These are phyloP conservation scores for Brachynemurus nebulosus DNA, from an alignment of 2,888 invertebrate species.

Conservation along the genomic window DNA sequence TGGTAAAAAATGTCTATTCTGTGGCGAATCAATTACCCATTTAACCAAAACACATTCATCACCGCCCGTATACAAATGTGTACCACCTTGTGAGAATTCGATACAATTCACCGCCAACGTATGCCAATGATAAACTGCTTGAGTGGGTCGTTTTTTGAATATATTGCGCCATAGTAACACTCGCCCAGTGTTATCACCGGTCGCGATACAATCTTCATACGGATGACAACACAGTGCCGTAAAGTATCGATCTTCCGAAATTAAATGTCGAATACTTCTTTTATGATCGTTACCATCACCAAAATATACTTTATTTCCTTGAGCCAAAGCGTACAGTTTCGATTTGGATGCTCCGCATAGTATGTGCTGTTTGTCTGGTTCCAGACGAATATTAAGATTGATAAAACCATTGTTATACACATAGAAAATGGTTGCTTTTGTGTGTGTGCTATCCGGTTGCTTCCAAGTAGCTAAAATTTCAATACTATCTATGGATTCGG, in stretches of 20 bases:
- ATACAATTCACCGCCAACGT: conserved; percentile 51
- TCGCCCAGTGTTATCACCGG: conserved; percentile 51
- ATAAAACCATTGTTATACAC: background rate
- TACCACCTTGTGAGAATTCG: conserved; percentile 48
- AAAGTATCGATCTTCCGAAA: conserved; percentile 26
- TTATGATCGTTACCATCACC: background rate
- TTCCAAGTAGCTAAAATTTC: background rate
- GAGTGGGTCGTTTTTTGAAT: conserved; percentile 21
- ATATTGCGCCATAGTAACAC: conserved; percentile 48
- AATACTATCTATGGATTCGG: background rate
- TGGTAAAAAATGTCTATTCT: conserved; percentile 46
- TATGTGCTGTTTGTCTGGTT: background rate
- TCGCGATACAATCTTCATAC: conserved; percentile 45
- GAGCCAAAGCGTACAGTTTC: conserved; percentile 3
- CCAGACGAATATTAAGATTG: background rate
- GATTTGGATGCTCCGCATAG: background rate
- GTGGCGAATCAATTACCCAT: conserved; percentile 45
- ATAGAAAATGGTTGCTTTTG: background rate
- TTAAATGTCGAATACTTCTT: conserved; percentile 6
- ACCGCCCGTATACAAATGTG: conserved; percentile 61
- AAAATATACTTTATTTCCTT: background rate
- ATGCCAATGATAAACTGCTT: conserved; percentile 62
- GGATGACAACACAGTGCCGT: conserved; percentile 57
- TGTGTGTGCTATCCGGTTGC: background rate
- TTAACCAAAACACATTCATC: conserved; percentile 63